Conservation (phyloP, 2,888 invertebrate species). For the Drosophila kambysellisi region DNA sequence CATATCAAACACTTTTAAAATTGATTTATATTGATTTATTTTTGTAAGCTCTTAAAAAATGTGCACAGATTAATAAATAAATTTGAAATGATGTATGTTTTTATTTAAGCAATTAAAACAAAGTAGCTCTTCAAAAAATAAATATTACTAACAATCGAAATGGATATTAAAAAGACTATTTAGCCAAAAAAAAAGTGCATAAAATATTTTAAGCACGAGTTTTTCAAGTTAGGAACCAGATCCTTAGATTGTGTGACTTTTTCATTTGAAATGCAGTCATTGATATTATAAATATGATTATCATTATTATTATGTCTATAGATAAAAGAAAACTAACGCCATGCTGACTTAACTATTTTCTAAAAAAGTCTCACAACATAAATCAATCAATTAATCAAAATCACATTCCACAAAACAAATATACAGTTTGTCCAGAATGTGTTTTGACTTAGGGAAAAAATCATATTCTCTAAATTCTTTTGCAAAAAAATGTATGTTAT, state of each 20-base stretch:
- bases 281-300: too few species aligned
- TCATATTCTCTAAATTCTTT: too few species aligned
- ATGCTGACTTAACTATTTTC: too few species aligned
- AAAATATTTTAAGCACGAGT: not conserved
- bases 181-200: not conserved
- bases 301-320: not conserved
- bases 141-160: not conserved
- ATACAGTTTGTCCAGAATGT: too few species aligned
- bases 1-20: too few species aligned
- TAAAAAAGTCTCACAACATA: constrained; percentile 14
- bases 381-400: constrained; percentile 26
- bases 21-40: not conserved
- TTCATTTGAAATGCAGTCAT: not conserved
- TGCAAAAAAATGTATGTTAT: too few species aligned
- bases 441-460: too few species aligned
- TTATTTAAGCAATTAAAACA: not conserved
- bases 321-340: too few species aligned
- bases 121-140: not conserved
- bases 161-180: not conserved
- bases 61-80: not conserved
- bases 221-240: not conserved
- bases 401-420: constrained; percentile 5
- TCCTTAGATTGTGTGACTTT: too few species aligned
- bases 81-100: not conserved
- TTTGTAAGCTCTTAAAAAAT: not conserved